Evolutionary conservation across 2,797 vertebrate species (phyloP).

Genomic region (Crenichthys baileyi): DNA sequence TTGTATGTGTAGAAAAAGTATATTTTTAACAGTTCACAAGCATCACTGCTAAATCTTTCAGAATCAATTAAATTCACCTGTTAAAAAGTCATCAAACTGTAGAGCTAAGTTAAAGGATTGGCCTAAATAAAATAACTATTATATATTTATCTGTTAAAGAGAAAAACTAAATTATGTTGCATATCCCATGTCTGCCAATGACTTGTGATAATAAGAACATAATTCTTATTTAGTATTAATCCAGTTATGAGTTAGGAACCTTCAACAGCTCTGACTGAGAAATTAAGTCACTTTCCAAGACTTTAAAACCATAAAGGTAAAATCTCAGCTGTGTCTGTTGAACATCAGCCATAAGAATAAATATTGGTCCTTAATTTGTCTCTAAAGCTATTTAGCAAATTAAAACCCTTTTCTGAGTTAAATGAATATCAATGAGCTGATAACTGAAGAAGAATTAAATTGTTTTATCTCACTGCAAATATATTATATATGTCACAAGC

Average conservation of each 20-base stretch:
- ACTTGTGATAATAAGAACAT: background rate
- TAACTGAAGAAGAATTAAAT: conserved; percentile 52
- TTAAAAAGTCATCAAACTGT: background rate
- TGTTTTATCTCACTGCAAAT: conserved; percentile 37
- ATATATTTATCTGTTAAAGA: no score
- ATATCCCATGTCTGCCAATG: background rate
- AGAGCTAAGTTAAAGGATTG: no score
- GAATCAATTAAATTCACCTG: background rate
- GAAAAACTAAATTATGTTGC: background rate
- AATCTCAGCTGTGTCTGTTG: background rate
- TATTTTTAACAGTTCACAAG: background rate
- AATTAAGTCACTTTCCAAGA: background rate
- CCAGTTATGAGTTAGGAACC: background rate
- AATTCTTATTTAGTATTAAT: background rate
- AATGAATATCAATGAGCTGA: conserved; percentile 29
- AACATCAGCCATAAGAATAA: conserved; percentile 43
- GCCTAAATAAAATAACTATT: background rate
- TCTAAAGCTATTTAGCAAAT: conserved; percentile 45
- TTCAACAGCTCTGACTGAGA: background rate
- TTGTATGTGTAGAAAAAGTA: background rate
- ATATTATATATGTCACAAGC: conserved; percentile 23
- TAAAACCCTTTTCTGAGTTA: conserved; percentile 43
- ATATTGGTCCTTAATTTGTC: conserved; percentile 46
- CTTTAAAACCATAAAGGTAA: background rate
- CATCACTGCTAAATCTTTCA: background rate